phyloP scores from a whole-genome alignment of 2,113 vertebrate species.

The Chiloscyllium plagiosum region DNA sequence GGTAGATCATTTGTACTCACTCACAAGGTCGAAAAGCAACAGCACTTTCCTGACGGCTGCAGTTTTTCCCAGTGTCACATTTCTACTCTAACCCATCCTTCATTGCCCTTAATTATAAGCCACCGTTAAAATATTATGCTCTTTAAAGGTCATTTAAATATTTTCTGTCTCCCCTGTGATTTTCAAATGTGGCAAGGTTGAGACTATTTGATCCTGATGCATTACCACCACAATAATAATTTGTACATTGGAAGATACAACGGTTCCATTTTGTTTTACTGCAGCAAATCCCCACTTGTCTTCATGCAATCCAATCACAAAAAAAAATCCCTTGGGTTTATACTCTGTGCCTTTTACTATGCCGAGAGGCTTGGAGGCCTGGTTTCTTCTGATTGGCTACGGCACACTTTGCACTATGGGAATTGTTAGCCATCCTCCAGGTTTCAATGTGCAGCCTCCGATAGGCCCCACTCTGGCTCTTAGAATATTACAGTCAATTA shows the following conservation, averaged over 20 bases:
- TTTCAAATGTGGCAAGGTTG: constrained; percentile 8
- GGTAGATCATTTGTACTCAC: neutral
- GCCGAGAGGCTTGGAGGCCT: neutral
- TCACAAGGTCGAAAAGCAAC: neutral
- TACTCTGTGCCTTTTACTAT: neutral
- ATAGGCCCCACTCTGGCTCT: too few relatives aligned
- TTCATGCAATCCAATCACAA: neutral
- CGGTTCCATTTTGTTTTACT: neutral
- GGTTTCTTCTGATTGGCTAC: neutral
- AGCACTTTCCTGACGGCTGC: neutral
- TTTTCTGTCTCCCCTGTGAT: neutral
- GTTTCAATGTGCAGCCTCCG: too few relatives aligned
- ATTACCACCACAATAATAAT: neutral
- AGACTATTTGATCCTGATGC: neutral
- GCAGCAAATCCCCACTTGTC: neutral
- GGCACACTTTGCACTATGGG: neutral
- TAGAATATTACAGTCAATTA: neutral
- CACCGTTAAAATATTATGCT: neutral
- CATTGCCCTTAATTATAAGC: neutral
- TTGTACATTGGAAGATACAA: neutral
- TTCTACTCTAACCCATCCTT: neutral
- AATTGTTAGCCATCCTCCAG: neutral
- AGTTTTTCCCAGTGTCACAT: constrained; percentile 5
- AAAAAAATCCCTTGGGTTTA: neutral
- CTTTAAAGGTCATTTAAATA: constrained; percentile 14